Conservation (phyloP, 2,888 invertebrate species). For the Tridacna gigas region DNA sequence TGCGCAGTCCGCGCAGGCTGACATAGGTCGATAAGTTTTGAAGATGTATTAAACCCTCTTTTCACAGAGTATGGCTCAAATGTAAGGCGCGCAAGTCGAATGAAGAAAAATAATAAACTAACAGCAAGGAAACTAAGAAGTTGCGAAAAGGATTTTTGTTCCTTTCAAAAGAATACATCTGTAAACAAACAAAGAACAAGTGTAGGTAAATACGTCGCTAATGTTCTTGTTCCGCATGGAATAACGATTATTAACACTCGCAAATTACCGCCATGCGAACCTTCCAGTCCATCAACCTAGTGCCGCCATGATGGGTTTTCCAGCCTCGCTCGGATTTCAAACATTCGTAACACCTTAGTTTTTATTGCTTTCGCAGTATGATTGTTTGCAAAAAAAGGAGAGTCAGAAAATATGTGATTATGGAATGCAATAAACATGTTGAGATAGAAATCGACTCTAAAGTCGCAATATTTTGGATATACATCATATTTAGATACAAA, state of each 20-base stretch:
- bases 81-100: too few relatives aligned
- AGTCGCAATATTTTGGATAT: neutral
- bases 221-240: conserved; percentile 39
- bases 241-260: conserved; percentile 38
- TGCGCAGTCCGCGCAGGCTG: too few relatives aligned
- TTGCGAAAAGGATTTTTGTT: too few relatives aligned
- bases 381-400: neutral
- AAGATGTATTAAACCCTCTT: too few relatives aligned
- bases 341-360: conserved; percentile 23
- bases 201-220: conserved; percentile 32
- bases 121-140: too few relatives aligned
- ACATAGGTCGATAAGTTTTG: too few relatives aligned
- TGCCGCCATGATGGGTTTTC: conserved; percentile 17
- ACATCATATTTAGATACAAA: too few relatives aligned
- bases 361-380: conserved; percentile 5
- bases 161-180: neutral
- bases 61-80: too few relatives aligned
- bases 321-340: conserved; percentile 16
- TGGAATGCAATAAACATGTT: conserved; percentile 24
- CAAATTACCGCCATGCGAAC: conserved; percentile 26
- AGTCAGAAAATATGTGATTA: conserved; percentile 13
- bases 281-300: neutral
- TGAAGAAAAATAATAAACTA: too few relatives aligned
- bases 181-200: conserved; percentile 29
- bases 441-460: neutral